Evolutionary conservation across 2,888 invertebrate species (phyloP), one percentile per base, ranked within the genome.

Genomic region (Tanytarsus gracilentus): DNA sequence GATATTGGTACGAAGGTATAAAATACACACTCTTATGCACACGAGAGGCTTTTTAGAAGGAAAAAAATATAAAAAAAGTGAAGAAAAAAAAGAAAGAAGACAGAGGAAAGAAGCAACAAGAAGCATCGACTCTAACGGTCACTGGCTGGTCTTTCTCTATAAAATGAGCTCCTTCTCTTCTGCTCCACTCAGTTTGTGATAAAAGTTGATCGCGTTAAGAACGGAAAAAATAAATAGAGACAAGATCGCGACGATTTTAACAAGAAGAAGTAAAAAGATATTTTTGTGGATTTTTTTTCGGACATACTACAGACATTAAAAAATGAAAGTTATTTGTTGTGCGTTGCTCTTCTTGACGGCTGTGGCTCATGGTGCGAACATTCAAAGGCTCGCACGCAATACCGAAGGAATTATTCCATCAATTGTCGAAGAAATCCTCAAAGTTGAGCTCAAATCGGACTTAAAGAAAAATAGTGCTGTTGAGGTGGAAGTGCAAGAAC

Each of bases 131-230:
- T 53, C 49, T 50, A 60, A 50, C 50, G 60, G 49, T 60, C 60
- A 60, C 16, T 40, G 60, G 21, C 60, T 60, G 49, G 50, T 7
- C 60, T 56, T 44, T 59, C 49, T 49, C 30, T 60, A 60, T 60
- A 60, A 60, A 60, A 50, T 48, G 49, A 49, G 60, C 50, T 44
- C 23, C 49, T 33, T 50, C 29, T 50, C 29, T 26, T 25, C 21
- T 50, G 39, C 26, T 33, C 48, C 48, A 48, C 50, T 60, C 60
- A 60, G 60, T 60, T 60, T 49, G 60, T 60, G 60, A 60, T 60
- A 60, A 50, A 36, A 60, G 25, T 23, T 60, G 60, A 25, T 18
- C 11, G 16, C 21, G 60, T 21, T 50, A 48, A 60, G 60, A 60
- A 50, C 60, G 11, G 14, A 59, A 11, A 33, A 30, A 36, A 14